A percentile compares a stretch with the other conserved stretches of the same genome.
phyloP scores from a whole-genome alignment of 2,113 vertebrate genomes.

The Phyllopteryx taeniolatus region DNA sequence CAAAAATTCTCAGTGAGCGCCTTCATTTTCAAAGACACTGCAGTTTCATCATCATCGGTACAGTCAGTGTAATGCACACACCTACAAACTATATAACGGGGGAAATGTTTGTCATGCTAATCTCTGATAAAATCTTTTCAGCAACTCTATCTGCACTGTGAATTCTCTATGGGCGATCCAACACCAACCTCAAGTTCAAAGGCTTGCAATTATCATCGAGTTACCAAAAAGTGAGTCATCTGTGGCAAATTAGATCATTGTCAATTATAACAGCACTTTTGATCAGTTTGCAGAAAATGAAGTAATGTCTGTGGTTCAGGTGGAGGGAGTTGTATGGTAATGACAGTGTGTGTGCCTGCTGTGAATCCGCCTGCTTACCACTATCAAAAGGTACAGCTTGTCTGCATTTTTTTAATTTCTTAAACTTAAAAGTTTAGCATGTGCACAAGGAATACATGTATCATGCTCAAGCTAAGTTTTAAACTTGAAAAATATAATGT shows the following conservation, averaged over 20 bases:
- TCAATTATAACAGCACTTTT: neutral
- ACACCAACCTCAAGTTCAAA: constrained; percentile 43
- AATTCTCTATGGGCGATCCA: constrained; percentile 28
- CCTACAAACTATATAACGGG: neutral
- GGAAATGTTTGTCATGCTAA: neutral
- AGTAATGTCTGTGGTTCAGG: constrained; percentile 30
- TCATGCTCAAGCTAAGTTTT: neutral
- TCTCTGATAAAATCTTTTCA: constrained; percentile 20
- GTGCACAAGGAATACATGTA: neutral
- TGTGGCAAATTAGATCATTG: neutral
- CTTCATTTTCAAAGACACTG: constrained; percentile 41
- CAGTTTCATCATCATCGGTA: constrained; percentile 33
- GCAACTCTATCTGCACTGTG: constrained; percentile 68
- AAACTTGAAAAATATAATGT: neutral
- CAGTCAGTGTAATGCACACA: neutral
- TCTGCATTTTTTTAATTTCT: too few relatives aligned
- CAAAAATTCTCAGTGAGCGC: constrained; percentile 53
- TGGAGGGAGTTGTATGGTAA: constrained; percentile 64
- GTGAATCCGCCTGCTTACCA: constrained; percentile 37
- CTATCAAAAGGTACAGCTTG: constrained; percentile 26
- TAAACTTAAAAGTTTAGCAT: too few relatives aligned
- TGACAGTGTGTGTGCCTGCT: constrained; percentile 54
- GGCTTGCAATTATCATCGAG: constrained; percentile 55
- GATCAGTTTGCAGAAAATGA: neutral
- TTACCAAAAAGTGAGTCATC: constrained; percentile 16